Evolutionary conservation across 2,113 vertebrate genomes (phyloP).

Genomic region (Chunga burmeisteri): DNA sequence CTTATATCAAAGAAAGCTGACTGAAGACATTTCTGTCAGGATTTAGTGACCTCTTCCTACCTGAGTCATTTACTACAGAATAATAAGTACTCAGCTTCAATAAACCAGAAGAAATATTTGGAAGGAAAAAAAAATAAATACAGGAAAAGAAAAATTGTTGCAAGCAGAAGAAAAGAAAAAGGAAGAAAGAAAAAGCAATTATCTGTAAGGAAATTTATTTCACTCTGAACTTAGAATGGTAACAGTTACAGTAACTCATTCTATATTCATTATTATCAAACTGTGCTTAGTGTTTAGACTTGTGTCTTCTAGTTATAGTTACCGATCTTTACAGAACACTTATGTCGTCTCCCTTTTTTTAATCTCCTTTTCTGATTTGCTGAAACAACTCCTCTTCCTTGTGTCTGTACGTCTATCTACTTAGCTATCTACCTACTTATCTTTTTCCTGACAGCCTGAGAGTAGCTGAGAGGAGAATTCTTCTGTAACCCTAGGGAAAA

Average conservation of each 20-base stretch:
- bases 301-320: not conserved
- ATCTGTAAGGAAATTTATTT: not conserved
- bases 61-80: not conserved
- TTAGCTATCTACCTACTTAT: not conserved
- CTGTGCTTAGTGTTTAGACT: not conserved
- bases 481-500: not conserved
- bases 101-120: not conserved
- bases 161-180: not conserved
- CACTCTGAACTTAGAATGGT: not conserved
- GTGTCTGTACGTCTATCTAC: not conserved
- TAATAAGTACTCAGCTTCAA: not conserved
- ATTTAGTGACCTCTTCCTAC: not conserved
- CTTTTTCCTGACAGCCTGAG: not conserved
- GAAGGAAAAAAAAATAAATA: not conserved
- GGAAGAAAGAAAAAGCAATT: not conserved
- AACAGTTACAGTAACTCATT: not conserved
- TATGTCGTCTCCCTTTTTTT: not conserved
- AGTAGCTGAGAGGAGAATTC: not conserved
- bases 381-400: not conserved
- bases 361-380: not conserved
- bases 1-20: not conserved
- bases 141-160: not conserved
- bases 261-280: not conserved
- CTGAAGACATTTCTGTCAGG: not conserved
- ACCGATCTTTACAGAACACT: not conserved